Base-by-base conservation (phyloP, 2,888 invertebrate species). In the Habroteleia sp. region DNA sequence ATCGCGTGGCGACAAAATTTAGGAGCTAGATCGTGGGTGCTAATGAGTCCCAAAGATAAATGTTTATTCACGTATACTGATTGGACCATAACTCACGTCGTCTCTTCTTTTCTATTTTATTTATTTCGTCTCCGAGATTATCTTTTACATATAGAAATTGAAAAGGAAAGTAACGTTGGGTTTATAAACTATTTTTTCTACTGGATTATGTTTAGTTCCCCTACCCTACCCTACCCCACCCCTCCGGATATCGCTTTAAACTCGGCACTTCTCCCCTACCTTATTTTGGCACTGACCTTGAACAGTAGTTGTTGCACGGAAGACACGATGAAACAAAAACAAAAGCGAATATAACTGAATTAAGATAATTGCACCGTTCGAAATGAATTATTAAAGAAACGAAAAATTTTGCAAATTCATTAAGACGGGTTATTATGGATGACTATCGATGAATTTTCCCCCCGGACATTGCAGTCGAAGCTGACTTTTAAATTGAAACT, bases 1-100 rank as follows among this genome's bases (percentile, higher is more conserved):
- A 62, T 62, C 62, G 62, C 66, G 62, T 54, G 60, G 54, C 60
- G 66, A 74, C 74, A 39, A 41, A 74, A 74, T 74, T 74, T 68
- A 66, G 74, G 56, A 68, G 66, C 74, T 68, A 73, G 65, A 73
- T 62, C 66, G 66, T 68, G 66, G 74, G 74, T 74, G 74, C 74
- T 74, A 74, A 74, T 74, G 74, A 74, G 66, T 54, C 31, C 52
- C 39, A 14, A 42, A 74, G 74, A 74, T 74, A 74, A 74, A 65
- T 62, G 74, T 60, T 68, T 41, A 63, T 66, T 68, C 62, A 46
- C 60, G 54, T 54, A 54, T 44, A 54, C 54, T 62, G 66, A 68
- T 62, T 62, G 58, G 50, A 20, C 73, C 44, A 52, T 73, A 73
- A 73, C 58, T 73, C 50, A 63, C 54, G 25, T 13, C 44, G 29